Evolutionary conservation across 1,140 invertebrate genomes (phyloP), one percentile per base, ranked within the genome.

Genomic region (Lasioglossum albipes): DNA sequence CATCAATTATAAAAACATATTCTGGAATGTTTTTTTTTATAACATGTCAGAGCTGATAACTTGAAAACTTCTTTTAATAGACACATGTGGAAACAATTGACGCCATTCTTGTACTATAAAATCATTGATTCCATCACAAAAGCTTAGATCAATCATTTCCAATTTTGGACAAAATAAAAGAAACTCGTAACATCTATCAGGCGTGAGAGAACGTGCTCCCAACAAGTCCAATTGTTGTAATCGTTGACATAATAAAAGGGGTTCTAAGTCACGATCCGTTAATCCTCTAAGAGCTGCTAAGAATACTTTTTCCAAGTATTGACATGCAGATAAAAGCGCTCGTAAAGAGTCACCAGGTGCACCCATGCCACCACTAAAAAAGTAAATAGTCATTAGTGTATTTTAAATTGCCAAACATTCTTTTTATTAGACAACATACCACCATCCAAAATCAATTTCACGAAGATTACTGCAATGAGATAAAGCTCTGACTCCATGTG

Each of bases 381-480:
- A 69, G 77, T 76, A 84, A 75, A 49, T 64, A 80, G 72, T 62
- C 22, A 45, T 79, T 62, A 49, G 27, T 45, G 18, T 0, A 49
- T 10, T 57, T 36, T 62, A 13, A 73, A 68, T 41, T 36, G 65
- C 18, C 66, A 67, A 64, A 74, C 27, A 59, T 41, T 57, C 45
- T 45, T 49, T 27, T n/a, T 18, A 10, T 27, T 52, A 36, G 2
- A 36, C 31, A 66, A 94, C 96, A 94, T 92, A 97, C 97, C 97
- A 97, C 97, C 97, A 98, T 72, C 97, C 97, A 75, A 98, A 94
- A 93, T 98, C 97, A 27, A 98, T 92, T 92, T 98, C 97, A 88
- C 96, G 95, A 22, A 98, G 91, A 64, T 95, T 93, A 75, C 85
- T 93, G 88, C 97, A 97, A n/a, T 94, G 93, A 0, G 95, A 93